Evolutionary conservation across 2,888 invertebrate genomes (phyloP).

Genomic region (Caenorhabditis plicata): DNA sequence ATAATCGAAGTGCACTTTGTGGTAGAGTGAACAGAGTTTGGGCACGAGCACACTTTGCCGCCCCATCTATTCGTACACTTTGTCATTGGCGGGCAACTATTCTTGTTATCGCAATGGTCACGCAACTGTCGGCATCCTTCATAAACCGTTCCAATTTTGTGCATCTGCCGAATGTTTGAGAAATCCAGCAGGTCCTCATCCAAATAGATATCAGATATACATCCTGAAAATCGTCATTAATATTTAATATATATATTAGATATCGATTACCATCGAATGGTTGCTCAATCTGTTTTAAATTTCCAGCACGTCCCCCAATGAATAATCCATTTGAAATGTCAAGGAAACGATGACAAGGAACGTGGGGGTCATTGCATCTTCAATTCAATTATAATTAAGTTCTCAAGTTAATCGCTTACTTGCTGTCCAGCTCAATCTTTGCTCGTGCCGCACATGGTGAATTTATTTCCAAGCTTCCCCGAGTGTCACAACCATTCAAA

Average conservation of each 20-base stretch:
- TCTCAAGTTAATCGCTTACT: slow-evolving; percentile 27
- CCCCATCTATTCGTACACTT: slow-evolving; percentile 53
- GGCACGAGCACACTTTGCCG: slow-evolving; percentile 51
- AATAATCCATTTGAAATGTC: slow-evolving; percentile 52
- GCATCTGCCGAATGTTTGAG: slow-evolving; percentile 48
- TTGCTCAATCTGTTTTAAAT: slow-evolving; percentile 34
- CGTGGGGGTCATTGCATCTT: slow-evolving; percentile 37
- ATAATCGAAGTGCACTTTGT: slow-evolving; percentile 11
- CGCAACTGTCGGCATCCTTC: slow-evolving; percentile 30
- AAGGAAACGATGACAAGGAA: slow-evolving; percentile 60
- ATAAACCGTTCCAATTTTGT: slow-evolving; percentile 47
- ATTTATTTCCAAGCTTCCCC: slow-evolving; percentile 32
- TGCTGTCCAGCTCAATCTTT: slow-evolving; percentile 47
- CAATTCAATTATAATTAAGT: neutral
- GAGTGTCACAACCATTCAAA: slow-evolving; percentile 55
- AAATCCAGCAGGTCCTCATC: slow-evolving; percentile 52
- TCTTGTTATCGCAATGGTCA: slow-evolving; percentile 28
- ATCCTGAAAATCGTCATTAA: slow-evolving; percentile 12
- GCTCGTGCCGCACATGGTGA: slow-evolving; percentile 50
- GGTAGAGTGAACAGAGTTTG: slow-evolving; percentile 41
- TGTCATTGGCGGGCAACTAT: slow-evolving; percentile 38
- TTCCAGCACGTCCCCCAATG: slow-evolving; percentile 51
- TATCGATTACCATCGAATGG: slow-evolving; percentile 7
- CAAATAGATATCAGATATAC: slow-evolving; percentile 40
- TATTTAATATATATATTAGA: neutral